These are phyloP conservation scores for Dolichomitus sp. DNA, from an alignment of 2,888 invertebrate species.

Conservation along the genomic window DNA sequence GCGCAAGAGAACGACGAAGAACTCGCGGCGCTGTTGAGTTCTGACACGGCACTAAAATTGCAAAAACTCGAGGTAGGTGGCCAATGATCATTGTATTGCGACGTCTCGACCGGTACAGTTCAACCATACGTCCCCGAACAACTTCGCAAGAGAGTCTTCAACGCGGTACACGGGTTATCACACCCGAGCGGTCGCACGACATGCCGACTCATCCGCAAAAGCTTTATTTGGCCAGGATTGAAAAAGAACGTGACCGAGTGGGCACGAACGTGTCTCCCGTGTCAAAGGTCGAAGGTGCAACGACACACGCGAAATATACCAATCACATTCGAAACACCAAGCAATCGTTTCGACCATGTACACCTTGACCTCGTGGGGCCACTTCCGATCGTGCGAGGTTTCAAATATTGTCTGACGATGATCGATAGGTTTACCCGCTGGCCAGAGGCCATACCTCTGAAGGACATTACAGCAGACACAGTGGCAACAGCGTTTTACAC, in stretches of 20 bases:
- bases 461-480: constrained; percentile 19
- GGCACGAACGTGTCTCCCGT: constrained; percentile 75
- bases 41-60: constrained; percentile 18
- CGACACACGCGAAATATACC: constrained; percentile 70
- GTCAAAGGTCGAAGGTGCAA: constrained; percentile 77
- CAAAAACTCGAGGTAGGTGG: constrained; percentile 8
- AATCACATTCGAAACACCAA: constrained; percentile 11
- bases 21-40: background rate
- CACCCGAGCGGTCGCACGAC: constrained; percentile 71
- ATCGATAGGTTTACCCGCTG: constrained; percentile 47
- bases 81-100: constrained; percentile 48
- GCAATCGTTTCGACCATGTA: constrained; percentile 38
- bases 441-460: constrained; percentile 39
- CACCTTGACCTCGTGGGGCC: constrained; percentile 49
- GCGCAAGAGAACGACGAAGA: constrained; percentile 50
- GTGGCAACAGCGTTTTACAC: constrained; percentile 30
- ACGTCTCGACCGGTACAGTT: constrained; percentile 41
- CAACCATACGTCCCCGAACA: constrained; percentile 69
- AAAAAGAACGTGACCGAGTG: constrained; percentile 74
- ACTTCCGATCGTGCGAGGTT: constrained; percentile 8
- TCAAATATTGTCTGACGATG: constrained; percentile 44
- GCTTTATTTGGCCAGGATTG: constrained; percentile 75
- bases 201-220: constrained; percentile 65
- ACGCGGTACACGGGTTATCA: constrained; percentile 60
- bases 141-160: constrained; percentile 62